phyloP scores from a whole-genome alignment of 2,113 vertebrate species.

The Sus scrofa region T2T-Sscrofa CM000827.6:110823501-110824000 shows the following conservation, averaged over 20 bases:
- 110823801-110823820: neutral
- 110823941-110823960: neutral
- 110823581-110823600: neutral
- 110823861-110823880: too few relatives aligned
- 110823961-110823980: neutral
- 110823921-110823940: neutral
- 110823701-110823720: neutral
- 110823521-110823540: neutral
- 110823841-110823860: neutral
- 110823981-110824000: neutral
- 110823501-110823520: neutral
- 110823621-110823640: accelerated
- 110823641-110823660: too few relatives aligned
- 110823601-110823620: too few relatives aligned
- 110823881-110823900: neutral
- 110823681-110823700: neutral
- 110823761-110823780: too few relatives aligned
- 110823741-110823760: neutral
- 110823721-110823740: too few relatives aligned
- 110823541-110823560: neutral
- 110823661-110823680: neutral
- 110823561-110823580: accelerated
- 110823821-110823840: neutral
- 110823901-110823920: neutral
- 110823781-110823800: neutral